These are phyloP conservation scores for Martes martes DNA, from an alignment of 2,113 vertebrate genomes.

Conservation along the genomic window DNA sequence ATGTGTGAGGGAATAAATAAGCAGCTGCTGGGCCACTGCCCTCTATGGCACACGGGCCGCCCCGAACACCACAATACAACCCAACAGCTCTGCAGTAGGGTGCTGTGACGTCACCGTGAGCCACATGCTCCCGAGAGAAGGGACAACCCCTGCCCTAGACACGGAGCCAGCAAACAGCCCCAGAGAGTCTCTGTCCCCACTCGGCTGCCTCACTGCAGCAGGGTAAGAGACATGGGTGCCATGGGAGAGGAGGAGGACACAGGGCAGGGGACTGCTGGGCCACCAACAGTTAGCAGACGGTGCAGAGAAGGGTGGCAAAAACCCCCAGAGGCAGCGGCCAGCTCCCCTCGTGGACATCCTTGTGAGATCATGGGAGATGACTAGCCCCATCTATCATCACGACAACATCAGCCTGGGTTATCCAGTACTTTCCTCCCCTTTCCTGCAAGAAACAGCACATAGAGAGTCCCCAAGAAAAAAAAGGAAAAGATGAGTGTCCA, in stretches of 20 bases:
- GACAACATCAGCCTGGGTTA: rapidly evolving
- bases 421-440: not conserved
- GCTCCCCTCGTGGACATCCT: too few species aligned
- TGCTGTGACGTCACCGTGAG: not conserved
- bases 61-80: not conserved
- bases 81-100: not conserved
- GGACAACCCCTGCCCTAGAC: not conserved
- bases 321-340: rapidly evolving
- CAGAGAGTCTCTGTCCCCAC: rapidly evolving
- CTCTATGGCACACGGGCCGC: too few species aligned
- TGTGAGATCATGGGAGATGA: not conserved
- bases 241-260: rapidly evolving
- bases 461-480: too few species aligned
- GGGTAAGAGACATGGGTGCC: rapidly evolving
- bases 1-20: rapidly evolving
- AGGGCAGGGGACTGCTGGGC: rapidly evolving
- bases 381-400: rapidly evolving
- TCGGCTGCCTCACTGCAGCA: rapidly evolving
- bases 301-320: not conserved
- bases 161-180: not conserved
- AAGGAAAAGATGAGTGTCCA: rapidly evolving
- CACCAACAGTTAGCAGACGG: rapidly evolving
- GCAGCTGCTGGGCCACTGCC: too few species aligned
- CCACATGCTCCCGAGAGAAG: not conserved
- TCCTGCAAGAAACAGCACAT: not conserved